Conservation (phyloP, 2,888 invertebrate genomes). For the Dinocampus coccinellae region DNA sequence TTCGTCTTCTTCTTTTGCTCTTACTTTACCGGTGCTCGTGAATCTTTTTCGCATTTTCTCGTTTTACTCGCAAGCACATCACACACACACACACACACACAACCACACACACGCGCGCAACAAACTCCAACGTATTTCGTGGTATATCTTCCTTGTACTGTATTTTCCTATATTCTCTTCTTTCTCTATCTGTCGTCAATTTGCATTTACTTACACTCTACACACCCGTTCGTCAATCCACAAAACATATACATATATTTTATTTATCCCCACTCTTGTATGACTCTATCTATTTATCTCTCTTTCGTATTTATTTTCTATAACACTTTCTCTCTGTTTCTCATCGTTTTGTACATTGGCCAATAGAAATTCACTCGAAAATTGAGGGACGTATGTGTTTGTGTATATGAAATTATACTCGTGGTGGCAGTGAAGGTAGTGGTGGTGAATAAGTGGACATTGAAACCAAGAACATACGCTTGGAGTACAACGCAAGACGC, state of each 20-base stretch:
- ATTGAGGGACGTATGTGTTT: not conserved
- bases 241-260: not conserved
- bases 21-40: constrained; percentile 1
- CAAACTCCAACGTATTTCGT: not conserved
- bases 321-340: not conserved
- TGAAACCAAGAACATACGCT: not conserved
- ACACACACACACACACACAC: too few species aligned
- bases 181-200: not conserved
- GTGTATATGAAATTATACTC: not conserved
- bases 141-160: not conserved
- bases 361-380: constrained; percentile 29
- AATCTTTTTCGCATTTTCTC: constrained; percentile 21
- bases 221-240: not conserved
- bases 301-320: constrained; percentile 9
- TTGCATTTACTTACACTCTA: not conserved
- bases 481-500: not conserved
- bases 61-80: too few species aligned
- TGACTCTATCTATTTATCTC: not conserved
- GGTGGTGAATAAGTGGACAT: not conserved
- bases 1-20: not conserved
- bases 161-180: not conserved
- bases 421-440: not conserved
- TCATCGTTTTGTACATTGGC: constrained; percentile 33
- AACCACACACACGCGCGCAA: not conserved
- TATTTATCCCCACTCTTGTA: not conserved